These are phyloP conservation scores for Arbacia lixula DNA, from an alignment of 53 echinoderm and acorn worm genomes.

Conservation along the genomic window DNA sequence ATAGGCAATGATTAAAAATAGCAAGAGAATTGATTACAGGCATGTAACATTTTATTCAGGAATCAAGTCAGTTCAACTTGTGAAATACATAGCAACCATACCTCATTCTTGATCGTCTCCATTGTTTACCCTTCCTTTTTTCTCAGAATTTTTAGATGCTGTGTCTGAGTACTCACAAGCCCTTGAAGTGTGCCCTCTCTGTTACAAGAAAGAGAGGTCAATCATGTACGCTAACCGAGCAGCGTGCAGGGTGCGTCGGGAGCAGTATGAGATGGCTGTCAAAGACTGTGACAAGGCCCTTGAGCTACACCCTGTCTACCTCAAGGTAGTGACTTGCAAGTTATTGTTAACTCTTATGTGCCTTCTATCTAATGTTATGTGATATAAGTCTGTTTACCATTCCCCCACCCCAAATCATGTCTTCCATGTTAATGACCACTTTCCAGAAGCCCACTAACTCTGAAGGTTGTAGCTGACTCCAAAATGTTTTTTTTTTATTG, in stretches of 20 bases:
- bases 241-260: conserved; percentile 78
- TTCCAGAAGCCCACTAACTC: too few relatives aligned
- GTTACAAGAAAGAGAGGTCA: conserved; percentile 89
- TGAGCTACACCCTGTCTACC: conserved; percentile 78
- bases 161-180: conserved; percentile 78
- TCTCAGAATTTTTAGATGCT: conserved; percentile 84
- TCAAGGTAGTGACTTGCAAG: conserved; percentile 86
- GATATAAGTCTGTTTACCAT: too few relatives aligned
- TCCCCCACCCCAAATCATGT: too few relatives aligned
- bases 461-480: too few relatives aligned
- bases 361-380: too few relatives aligned
- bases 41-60: too few relatives aligned
- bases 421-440: too few relatives aligned
- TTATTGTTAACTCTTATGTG: too few relatives aligned
- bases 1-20: neutral
- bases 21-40: too few relatives aligned
- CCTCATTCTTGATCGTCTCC: neutral
- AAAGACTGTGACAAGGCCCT: conserved; percentile 88
- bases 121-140: neutral
- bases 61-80: neutral
- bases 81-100: neutral
- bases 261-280: conserved; percentile 81
- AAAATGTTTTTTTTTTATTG: too few relatives aligned
- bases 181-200: conserved; percentile 77
- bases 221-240: conserved; percentile 98